Percentiles rank a stretch among this genome's conserved stretches.
phyloP scores from a whole-genome alignment of 1,140 invertebrate genomes.

The Branchinecta lindahli region DNA sequence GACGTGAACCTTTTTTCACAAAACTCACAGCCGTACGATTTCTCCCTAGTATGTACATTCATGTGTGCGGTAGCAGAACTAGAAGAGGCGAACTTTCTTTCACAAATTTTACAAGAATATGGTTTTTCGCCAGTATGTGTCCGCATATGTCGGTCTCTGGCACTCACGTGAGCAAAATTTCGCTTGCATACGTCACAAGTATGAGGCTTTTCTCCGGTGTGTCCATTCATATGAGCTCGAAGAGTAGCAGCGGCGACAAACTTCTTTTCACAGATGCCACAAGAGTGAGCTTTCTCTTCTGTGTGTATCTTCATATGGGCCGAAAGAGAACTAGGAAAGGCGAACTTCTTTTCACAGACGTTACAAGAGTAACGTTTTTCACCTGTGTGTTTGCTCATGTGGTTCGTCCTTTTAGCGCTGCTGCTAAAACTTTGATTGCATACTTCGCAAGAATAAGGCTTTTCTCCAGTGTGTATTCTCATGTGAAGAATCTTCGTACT shows the following conservation, averaged over 20 bases:
- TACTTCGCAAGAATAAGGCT: slow-evolving; percentile 43
- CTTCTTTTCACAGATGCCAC: slow-evolving; percentile 49
- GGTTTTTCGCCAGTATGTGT: slow-evolving; percentile 32
- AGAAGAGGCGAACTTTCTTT: too few species aligned
- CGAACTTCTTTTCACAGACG: slow-evolving; percentile 47
- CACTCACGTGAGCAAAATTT: slow-evolving; percentile 80
- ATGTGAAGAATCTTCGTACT: slow-evolving; percentile 35
- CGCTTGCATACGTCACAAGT: slow-evolving; percentile 48
- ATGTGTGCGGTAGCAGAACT: too few species aligned
- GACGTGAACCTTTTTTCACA: neutral
- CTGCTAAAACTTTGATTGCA: slow-evolving; percentile 42
- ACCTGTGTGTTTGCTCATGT: slow-evolving; percentile 44
- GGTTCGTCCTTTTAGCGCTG: slow-evolving; percentile 31
- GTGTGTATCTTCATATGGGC: slow-evolving; percentile 43
- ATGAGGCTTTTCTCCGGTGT: slow-evolving; percentile 44
- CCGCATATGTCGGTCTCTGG: slow-evolving; percentile 80
- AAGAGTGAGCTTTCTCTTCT: slow-evolving; percentile 40
- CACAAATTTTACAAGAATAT: too few species aligned
- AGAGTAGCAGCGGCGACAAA: slow-evolving; percentile 68
- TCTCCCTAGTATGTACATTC: slow-evolving; percentile 52
- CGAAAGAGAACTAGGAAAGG: slow-evolving; percentile 41
- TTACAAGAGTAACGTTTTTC: slow-evolving; percentile 30
- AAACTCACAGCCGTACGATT: slow-evolving; percentile 62
- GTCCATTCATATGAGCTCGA: slow-evolving; percentile 50
- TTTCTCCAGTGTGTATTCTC: slow-evolving; percentile 44